Evolutionary conservation across 1,140 invertebrate species (phyloP).

Genomic region (Philotrypesis tridentata): DNA sequence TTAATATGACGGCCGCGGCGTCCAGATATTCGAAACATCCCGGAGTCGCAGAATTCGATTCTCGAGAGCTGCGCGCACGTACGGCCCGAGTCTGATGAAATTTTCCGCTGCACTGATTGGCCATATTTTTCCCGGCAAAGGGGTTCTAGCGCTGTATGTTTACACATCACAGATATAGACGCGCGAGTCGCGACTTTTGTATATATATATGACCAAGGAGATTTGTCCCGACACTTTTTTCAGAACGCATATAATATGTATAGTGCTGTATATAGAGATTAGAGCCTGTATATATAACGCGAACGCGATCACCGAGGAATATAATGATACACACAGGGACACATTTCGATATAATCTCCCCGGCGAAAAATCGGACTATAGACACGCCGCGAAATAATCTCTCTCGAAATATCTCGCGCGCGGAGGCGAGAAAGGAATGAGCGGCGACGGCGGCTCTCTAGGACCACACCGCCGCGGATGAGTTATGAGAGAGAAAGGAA

Average conservation of each 20-base stretch:
- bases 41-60: constrained; percentile 19
- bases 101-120: neutral
- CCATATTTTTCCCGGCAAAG: neutral
- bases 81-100: neutral
- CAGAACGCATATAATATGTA: no score
- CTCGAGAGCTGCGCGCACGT: neutral
- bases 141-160: neutral
- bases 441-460: constrained; percentile 4
- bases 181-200: no score
- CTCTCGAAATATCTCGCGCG: constrained; percentile 18
- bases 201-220: no score
- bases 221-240: no score
- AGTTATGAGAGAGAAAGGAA: constrained; percentile 41
- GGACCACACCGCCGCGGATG: constrained; percentile 35
- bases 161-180: no score
- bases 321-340: no score
- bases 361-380: neutral
- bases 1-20: constrained; percentile 10
- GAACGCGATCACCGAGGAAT: no score
- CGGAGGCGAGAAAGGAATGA: constrained; percentile 32
- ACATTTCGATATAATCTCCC: no score
- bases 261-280: no score
- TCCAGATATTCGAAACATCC: constrained; percentile 26
- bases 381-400: constrained; percentile 11
- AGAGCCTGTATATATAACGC: no score